Evolutionary conservation across 2,113 vertebrate species (phyloP).

Genomic region (Leucopsar rothschildi): DNA sequence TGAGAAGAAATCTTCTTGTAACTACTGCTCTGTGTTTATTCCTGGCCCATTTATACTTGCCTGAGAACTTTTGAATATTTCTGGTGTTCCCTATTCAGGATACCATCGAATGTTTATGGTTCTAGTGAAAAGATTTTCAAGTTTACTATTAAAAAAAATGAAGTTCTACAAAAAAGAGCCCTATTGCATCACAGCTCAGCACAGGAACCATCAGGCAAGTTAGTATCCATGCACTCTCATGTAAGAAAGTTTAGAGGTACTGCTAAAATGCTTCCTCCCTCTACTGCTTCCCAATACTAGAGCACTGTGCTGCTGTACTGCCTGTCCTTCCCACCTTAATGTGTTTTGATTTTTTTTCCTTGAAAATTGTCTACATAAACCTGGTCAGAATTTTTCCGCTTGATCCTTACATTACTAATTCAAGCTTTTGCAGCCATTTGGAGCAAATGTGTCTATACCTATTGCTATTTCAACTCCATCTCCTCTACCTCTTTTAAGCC

Average conservation of each 20-base stretch:
- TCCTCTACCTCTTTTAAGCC: neutral
- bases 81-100: neutral
- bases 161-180: neutral
- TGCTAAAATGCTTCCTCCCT: neutral
- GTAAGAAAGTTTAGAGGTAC: neutral
- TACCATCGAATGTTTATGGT: neutral
- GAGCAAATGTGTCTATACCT: too few relatives aligned
- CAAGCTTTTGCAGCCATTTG: neutral
- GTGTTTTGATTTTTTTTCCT: accelerated
- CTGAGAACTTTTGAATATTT: accelerated
- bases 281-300: neutral
- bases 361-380: neutral
- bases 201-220: neutral
- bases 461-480: neutral
- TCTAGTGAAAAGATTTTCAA: neutral
- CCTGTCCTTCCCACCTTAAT: neutral
- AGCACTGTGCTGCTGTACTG: neutral
- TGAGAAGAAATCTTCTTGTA: neutral
- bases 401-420: neutral
- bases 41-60: neutral
- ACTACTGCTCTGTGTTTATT: neutral
- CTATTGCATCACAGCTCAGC: neutral
- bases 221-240: neutral
- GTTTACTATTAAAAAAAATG: neutral
- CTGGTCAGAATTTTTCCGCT: neutral